Conservation (phyloP, 2,888 invertebrate species). For the Mycalesis mineus region DNA sequence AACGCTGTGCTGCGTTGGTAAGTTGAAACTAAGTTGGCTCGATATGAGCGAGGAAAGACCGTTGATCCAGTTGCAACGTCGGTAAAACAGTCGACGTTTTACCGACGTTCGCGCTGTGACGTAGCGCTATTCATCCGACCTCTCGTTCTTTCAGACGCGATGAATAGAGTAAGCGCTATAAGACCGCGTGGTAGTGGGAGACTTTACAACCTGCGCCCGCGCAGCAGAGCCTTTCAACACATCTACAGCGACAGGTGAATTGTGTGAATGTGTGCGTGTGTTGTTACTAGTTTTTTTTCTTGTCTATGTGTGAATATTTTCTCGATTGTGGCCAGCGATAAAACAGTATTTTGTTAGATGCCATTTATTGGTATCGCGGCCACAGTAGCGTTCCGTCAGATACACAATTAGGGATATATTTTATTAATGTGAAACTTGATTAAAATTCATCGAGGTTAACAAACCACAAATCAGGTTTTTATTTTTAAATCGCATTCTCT, state of each 20-base stretch:
- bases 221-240: slow-evolving; percentile 66
- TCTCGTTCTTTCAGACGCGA: slow-evolving; percentile 41
- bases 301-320: slow-evolving; percentile 52
- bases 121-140: slow-evolving; percentile 33
- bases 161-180: slow-evolving; percentile 45
- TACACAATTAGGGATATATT: slow-evolving; percentile 39
- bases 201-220: slow-evolving; percentile 66
- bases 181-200: slow-evolving; percentile 56
- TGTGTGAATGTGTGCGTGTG: slow-evolving; percentile 55
- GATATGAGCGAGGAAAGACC: slow-evolving; percentile 69
- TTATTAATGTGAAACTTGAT: slow-evolving; percentile 38
- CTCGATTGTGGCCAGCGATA: slow-evolving; percentile 66
- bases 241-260: slow-evolving; percentile 72
- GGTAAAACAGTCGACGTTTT: slow-evolving; percentile 65
- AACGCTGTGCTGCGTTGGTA: slow-evolving; percentile 62
- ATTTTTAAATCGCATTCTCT: slow-evolving; percentile 9
- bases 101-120: slow-evolving; percentile 49
- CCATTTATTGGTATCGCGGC: slow-evolving; percentile 49
- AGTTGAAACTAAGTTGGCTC: slow-evolving; percentile 73
- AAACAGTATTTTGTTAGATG: slow-evolving; percentile 63
- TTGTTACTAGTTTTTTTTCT: slow-evolving; percentile 38
- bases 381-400: slow-evolving; percentile 45
- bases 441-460: slow-evolving; percentile 36
- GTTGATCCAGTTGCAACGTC: slow-evolving; percentile 74
- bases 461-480: slow-evolving; percentile 20